These are phyloP conservation scores for Mythimna loreyi DNA, from an alignment of 2,888 invertebrate genomes.

Conservation along the genomic window DNA sequence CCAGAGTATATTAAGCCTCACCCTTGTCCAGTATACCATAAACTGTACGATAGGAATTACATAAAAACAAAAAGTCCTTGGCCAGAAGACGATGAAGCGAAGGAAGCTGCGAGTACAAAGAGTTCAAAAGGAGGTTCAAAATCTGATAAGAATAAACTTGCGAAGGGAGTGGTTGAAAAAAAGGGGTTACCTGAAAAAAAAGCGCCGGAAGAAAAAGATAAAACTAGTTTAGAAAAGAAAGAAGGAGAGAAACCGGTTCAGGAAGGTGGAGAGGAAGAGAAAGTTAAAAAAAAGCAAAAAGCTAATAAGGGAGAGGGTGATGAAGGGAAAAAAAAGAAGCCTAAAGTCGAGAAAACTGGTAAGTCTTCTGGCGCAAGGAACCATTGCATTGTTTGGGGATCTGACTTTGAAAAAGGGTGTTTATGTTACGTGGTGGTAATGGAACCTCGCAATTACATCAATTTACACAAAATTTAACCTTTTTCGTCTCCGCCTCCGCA, in stretches of 20 bases:
- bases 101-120: conserved; percentile 69
- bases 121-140: conserved; percentile 72
- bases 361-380: conserved; percentile 75
- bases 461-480: background rate
- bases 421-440: background rate
- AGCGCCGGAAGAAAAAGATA: conserved; percentile 57
- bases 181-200: conserved; percentile 43
- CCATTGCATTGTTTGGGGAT: conserved; percentile 61
- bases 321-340: conserved; percentile 2
- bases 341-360: conserved; percentile 73
- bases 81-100: conserved; percentile 73
- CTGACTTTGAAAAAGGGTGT: conserved; percentile 7
- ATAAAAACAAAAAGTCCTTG: conserved; percentile 80
- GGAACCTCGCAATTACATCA: background rate
- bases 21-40: conserved; percentile 87
- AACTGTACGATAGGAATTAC: conserved; percentile 81
- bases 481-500: background rate
- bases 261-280: conserved; percentile 26
- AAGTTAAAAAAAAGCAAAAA: conserved; percentile 36
- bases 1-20: conserved; percentile 81
- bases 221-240: conserved; percentile 58
- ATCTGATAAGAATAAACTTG: conserved; percentile 60
- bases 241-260: conserved; percentile 63
- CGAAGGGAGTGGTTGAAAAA: conserved; percentile 66
- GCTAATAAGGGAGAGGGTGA: conserved; percentile 26